Evolutionary conservation across 2,113 vertebrate species (phyloP).

Genomic region (Sinocyclocheilus anshuiensis): DNA sequence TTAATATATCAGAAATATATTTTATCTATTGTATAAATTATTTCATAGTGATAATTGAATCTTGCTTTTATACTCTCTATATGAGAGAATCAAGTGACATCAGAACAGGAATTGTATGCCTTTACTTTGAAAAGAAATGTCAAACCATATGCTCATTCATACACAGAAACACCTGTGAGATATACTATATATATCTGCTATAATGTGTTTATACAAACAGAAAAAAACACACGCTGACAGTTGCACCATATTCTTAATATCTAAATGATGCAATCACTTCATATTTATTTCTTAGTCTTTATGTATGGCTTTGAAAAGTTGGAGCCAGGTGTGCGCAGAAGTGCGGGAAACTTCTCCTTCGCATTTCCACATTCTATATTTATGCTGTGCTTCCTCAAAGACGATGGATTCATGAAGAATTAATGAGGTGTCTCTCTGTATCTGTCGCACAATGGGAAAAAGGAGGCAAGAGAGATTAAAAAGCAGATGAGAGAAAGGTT

Average conservation of each 20-base stretch:
- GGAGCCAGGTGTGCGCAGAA: constrained; percentile 28
- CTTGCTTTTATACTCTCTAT: background rate
- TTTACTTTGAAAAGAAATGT: background rate
- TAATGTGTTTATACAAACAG: background rate
- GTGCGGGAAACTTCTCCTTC: constrained; percentile 42
- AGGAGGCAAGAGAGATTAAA: constrained; percentile 33
- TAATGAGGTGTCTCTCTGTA: constrained; percentile 52
- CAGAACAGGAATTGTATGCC: background rate
- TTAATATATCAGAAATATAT: too few species aligned
- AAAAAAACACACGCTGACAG: background rate
- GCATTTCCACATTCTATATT: constrained; percentile 49
- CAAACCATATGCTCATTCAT: background rate
- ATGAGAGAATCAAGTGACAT: background rate
- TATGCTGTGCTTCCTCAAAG: constrained; percentile 50
- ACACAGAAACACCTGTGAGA: background rate
- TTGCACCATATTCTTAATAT: background rate
- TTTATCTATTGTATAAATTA: too few species aligned
- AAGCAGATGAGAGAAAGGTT: constrained; percentile 32
- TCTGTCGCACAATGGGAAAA: constrained; percentile 50
- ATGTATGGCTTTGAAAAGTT: constrained; percentile 26
- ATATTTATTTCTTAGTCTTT: background rate
- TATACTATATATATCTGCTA: background rate
- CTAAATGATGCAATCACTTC: background rate
- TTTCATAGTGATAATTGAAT: too few species aligned
- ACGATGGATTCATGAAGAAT: constrained; percentile 44